Evolutionary conservation across 2,888 invertebrate species (phyloP), one percentile per base, ranked within the genome.

Genomic region (Spodoptera exigua): DNA sequence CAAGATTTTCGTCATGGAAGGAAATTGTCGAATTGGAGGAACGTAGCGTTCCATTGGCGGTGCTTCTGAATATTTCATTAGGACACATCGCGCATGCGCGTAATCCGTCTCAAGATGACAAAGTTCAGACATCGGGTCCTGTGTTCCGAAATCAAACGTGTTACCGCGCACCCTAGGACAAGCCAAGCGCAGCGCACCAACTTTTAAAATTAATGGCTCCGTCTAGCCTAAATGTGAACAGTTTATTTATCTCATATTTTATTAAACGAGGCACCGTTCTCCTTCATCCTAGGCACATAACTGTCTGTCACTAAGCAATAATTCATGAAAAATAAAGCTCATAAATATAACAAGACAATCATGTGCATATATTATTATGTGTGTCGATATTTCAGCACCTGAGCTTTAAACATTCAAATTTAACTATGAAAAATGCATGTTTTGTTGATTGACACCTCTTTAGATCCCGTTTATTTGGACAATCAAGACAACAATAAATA

Each of bases 21-120:
- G 64, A 70, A 74, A 72, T 79, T 60, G 79, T 79, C 66, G 70
- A 72, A 77, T 72, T 70, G 62, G 16, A 70, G 72, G 61, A 75
- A 61, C 63, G 46, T 52, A 62, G 55, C 51, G 74, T 71, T 68
- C 71, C 76, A 77, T 71, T 61, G 65, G 62, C 59, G 54, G 54
- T 56, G 40, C 36, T 60, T 52, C 52, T 83, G 78, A 84, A 85
- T 84, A 79, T 85, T 85, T 79, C 54, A 85, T 79, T 17, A 64
- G 54, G 37, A 43, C 57, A 49, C 72, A 66, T 55, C 48, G 81
- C 83, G 84, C 85, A 82, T 77, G 83, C 83, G 79, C 76, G 45
- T 44, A 46, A 46, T 61, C 52, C 44, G 61, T 76, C 76, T 78
- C 73, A 62, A 76, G 74, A 80, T 79, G 74, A 82, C 74, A 69